These are phyloP conservation scores for Eulemur macaco DNA, from an alignment of 2,113 vertebrate species.

Conservation along the genomic window DNA sequence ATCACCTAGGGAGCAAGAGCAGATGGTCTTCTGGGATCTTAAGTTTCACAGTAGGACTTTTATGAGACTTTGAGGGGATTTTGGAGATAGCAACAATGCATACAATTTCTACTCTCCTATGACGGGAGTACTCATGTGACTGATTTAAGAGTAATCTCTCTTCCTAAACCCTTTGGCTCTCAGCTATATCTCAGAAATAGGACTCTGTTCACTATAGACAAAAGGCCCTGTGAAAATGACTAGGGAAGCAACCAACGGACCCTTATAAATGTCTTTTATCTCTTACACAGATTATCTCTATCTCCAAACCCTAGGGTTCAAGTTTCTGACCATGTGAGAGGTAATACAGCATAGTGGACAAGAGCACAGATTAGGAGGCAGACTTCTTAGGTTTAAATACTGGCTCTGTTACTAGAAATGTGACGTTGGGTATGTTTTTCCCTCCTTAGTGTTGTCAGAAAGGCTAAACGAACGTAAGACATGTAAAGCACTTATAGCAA, in stretches of 20 bases:
- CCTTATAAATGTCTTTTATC: background rate
- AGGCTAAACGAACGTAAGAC: background rate
- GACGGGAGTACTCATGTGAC: background rate
- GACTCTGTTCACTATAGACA: background rate
- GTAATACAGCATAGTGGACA: background rate
- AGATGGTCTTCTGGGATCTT: background rate
- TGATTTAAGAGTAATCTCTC: background rate
- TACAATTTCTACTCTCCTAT: background rate
- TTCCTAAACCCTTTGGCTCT: background rate
- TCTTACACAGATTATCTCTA: background rate
- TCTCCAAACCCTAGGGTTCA: background rate
- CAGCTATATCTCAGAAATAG: background rate
- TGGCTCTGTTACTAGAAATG: background rate
- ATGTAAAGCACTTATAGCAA: background rate
- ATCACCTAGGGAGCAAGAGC: conserved; percentile 85
- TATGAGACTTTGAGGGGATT: background rate
- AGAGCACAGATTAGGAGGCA: background rate
- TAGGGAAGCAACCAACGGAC: background rate
- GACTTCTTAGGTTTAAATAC: background rate
- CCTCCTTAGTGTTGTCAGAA: background rate
- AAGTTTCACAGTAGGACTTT: background rate
- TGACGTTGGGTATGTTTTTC: background rate
- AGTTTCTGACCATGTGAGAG: background rate
- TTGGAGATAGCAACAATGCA: background rate
- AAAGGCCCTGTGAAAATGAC: background rate